phyloP scores from a whole-genome alignment of 2,888 invertebrate species.

The Tridacna gigas region DNA sequence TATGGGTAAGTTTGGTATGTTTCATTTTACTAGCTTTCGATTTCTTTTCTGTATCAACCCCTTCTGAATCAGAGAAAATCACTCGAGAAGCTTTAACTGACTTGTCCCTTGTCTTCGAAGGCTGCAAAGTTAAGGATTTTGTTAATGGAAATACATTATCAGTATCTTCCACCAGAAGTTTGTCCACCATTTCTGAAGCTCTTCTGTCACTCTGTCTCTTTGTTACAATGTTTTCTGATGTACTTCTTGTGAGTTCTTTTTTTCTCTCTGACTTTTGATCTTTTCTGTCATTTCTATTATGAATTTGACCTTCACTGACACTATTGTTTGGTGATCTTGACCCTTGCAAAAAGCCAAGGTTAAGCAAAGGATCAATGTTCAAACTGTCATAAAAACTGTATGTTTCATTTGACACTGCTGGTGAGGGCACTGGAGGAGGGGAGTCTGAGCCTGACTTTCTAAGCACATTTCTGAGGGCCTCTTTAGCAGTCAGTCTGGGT shows the following conservation, averaged over 20 bases:
- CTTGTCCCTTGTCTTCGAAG: slow-evolving; percentile 17
- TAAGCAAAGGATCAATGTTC: slow-evolving; percentile 73
- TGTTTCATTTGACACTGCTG: slow-evolving; percentile 13
- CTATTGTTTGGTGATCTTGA: slow-evolving; percentile 35
- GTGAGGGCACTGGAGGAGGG: slow-evolving; percentile 37
- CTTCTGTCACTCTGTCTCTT: slow-evolving; percentile 25
- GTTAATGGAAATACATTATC: slow-evolving; percentile 47
- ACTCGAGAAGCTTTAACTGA: slow-evolving; percentile 37
- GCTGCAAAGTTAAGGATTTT: slow-evolving; percentile 43
- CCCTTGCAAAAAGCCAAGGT: slow-evolving; percentile 66
- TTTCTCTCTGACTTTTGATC: slow-evolving; percentile 23
- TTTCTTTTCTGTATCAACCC: slow-evolving; percentile 43
- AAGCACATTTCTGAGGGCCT: slow-evolving; percentile 73
- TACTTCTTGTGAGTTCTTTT: slow-evolving; percentile 52
- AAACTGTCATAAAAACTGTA: slow-evolving; percentile 71
- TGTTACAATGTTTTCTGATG: slow-evolving; percentile 50
- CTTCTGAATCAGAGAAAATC: slow-evolving; percentile 71
- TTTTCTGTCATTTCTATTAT: slow-evolving; percentile 8
- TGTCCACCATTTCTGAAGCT: slow-evolving; percentile 57
- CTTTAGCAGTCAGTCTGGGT: slow-evolving; percentile 68
- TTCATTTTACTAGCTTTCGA: slow-evolving; percentile 44
- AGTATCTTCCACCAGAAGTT: slow-evolving; percentile 47
- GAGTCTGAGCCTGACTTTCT: slow-evolving; percentile 75
- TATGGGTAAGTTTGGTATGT: slow-evolving; percentile 65
- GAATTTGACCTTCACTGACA: slow-evolving; percentile 9